Base-by-base conservation (phyloP, 2,113 vertebrate species). In the Hyperopisus bebe region DNA sequence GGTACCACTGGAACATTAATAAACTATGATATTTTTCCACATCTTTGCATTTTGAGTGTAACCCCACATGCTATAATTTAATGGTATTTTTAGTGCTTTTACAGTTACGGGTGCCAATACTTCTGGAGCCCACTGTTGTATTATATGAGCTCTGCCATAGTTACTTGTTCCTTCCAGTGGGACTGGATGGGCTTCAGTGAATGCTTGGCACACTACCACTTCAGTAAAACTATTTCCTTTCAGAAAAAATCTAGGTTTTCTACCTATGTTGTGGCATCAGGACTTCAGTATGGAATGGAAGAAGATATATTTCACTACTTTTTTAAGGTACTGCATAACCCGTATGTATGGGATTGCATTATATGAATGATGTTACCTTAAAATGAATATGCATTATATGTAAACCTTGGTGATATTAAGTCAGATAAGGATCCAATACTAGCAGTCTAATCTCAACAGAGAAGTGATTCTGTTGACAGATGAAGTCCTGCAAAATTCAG, bases 221-320 rank as follows among this genome's bases (percentile, higher is more conserved):
- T 3, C 6, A 47, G 82, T 24, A 84, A 10, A n/a, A 44, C 82
- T 46, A 27, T 15, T 87, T 85, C 17, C 24, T 93, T 93, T 87
- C 87, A 99, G 98, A 92, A 94, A 24, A 97, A 93, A 90, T 10
- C 24, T 2, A 92, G 94, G 91, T 96, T 99, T 88, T 90, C 93
- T 0, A 97, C 98, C 0, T 99, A 97, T 0, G 95, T 99, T 35
- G 92, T 99, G 91, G 97, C 97, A 3, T 95, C 98, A 8, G 98
- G 98, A 89, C 95, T 98, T 89, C 97, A 96, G 70, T 99, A 99
- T 55, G 98, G 98, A 93, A 93, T 94, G 93, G 98, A 95, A 89
- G 98, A 97, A 90, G 95, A 96, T n/a, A 47, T 96, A 86, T 96
- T 99, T 39, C 98, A 99, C 91, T 94, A 92, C 84, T 97, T 98